These are phyloP conservation scores for Xestia ashworthii DNA, from an alignment of 2,888 invertebrate genomes.

Conservation along the genomic window DNA sequence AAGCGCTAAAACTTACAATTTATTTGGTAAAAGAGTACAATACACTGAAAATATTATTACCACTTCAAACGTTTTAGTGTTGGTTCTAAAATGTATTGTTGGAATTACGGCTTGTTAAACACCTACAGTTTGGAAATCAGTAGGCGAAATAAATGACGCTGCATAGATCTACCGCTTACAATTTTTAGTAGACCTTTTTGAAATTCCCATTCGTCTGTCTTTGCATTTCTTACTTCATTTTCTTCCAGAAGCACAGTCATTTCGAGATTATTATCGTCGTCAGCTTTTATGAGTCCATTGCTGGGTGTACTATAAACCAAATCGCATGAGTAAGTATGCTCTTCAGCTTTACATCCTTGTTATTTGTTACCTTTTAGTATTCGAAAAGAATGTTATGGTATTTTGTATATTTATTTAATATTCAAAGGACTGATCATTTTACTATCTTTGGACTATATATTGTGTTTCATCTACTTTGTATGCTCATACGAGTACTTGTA, in stretches of 20 bases:
- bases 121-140: not conserved
- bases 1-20: conserved; percentile 47
- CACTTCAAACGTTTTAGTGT: not conserved
- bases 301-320: conserved; percentile 40
- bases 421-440: not conserved
- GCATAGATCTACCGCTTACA: not conserved
- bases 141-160: not conserved
- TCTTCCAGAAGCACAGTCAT: conserved; percentile 29
- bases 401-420: conserved; percentile 10
- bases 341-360: conserved; percentile 37
- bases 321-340: conserved; percentile 36
- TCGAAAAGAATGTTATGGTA: not conserved
- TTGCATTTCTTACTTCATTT: conserved; percentile 14
- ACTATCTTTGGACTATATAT: too few species aligned
- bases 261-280: conserved; percentile 46
- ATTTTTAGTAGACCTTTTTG: not conserved
- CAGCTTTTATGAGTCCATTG: conserved; percentile 46
- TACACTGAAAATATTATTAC: conserved; percentile 19
- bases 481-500: too few species aligned
- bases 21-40: conserved; percentile 17
- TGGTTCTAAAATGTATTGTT: conserved; percentile 12
- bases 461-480: too few species aligned
- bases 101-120: not conserved
- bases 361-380: conserved; percentile 18
- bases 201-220: conserved; percentile 9